Percentiles rank a stretch among this genome's conserved stretches.
These are phyloP conservation scores for Pelodiscus sinensis DNA, from an alignment of 2,113 vertebrate species.

Conservation along the genomic window DNA sequence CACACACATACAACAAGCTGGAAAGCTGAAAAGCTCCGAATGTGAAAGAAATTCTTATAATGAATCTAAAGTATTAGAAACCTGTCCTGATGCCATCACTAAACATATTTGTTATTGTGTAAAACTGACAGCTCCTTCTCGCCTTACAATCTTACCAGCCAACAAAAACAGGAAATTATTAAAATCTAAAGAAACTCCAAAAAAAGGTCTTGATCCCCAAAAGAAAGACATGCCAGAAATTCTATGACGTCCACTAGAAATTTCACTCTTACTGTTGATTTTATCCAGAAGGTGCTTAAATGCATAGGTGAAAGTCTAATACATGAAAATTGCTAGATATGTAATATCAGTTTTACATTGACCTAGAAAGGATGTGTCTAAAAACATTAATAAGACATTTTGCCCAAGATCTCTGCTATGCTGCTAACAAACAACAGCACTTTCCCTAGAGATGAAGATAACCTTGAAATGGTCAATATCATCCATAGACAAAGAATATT, in stretches of 20 bases:
- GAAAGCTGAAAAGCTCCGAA: rapidly evolving
- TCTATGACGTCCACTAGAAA: background rate
- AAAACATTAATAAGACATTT: background rate
- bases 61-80: background rate
- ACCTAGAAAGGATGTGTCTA: background rate
- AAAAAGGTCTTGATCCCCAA: background rate
- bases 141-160: background rate
- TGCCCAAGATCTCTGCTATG: background rate
- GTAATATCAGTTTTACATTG: background rate
- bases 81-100: background rate
- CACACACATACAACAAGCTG: rapidly evolving
- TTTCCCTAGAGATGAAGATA: background rate
- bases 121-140: background rate
- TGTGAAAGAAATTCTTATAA: background rate
- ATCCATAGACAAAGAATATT: background rate
- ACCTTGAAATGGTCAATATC: background rate
- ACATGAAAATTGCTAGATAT: background rate
- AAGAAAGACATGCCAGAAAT: background rate
- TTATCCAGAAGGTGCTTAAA: background rate
- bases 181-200: constrained; percentile 9
- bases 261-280: background rate
- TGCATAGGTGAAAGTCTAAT: background rate
- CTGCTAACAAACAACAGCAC: background rate
- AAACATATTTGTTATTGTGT: background rate
- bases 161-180: background rate